phyloP scores from a whole-genome alignment of 2,888 invertebrate species.

The Cosmopolites sordidus region DNA sequence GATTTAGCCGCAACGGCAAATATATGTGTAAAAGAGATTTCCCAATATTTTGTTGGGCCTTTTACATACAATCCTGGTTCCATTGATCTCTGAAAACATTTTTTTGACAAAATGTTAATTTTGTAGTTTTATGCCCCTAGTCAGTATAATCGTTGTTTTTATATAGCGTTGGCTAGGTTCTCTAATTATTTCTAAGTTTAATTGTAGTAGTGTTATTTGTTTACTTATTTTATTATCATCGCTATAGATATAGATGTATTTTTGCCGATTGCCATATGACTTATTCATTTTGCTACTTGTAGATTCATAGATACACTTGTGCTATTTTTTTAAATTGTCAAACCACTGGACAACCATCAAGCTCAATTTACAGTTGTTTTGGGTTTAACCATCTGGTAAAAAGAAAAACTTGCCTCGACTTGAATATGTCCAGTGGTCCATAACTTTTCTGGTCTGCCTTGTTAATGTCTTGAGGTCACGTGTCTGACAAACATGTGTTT shows the following conservation, averaged over 20 bases:
- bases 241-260: slow-evolving; percentile 31
- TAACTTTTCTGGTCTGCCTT: background rate
- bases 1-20: slow-evolving; percentile 45
- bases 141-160: slow-evolving; percentile 46
- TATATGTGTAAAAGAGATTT: slow-evolving; percentile 43
- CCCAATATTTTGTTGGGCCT: slow-evolving; percentile 33
- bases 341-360: background rate
- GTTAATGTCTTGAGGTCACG: background rate
- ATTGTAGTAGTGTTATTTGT: slow-evolving; percentile 40
- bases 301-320: slow-evolving; percentile 15
- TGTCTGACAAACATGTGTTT: too few relatives aligned
- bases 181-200: slow-evolving; percentile 37
- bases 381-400: background rate
- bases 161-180: slow-evolving; percentile 45
- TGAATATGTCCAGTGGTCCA: background rate
- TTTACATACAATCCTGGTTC: slow-evolving; percentile 44
- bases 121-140: slow-evolving; percentile 44
- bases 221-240: slow-evolving; percentile 37
- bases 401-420: background rate
- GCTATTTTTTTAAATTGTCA: background rate
- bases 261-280: slow-evolving; percentile 36
- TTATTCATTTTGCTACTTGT: slow-evolving; percentile 25
- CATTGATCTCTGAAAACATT: slow-evolving; percentile 43
- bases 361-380: background rate
- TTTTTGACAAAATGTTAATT: slow-evolving; percentile 35